Evolutionary conservation across 35 echinoderm and acorn worm species (phyloP).

Genomic region (Diadema setosum): DNA sequence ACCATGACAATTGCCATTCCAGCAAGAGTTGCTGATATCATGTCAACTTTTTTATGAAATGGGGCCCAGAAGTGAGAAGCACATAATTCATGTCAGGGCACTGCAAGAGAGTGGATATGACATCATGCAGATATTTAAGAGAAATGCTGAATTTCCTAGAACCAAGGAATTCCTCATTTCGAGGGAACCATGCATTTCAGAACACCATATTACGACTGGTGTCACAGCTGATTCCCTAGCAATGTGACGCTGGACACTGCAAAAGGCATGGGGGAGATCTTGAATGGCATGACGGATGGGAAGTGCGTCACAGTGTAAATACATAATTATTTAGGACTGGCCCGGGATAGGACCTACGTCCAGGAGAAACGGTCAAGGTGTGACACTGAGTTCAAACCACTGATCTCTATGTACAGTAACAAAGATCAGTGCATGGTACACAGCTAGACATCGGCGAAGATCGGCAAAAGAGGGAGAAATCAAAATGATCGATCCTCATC

Average conservation of each 20-base stretch:
- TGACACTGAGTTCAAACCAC: slow-evolving; percentile 25
- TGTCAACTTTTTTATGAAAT: no score
- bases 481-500: slow-evolving; percentile 62
- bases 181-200: neutral
- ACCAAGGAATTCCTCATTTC: slow-evolving; percentile 37
- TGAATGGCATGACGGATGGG: slow-evolving; percentile 17
- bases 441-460: slow-evolving; percentile 24
- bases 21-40: no score
- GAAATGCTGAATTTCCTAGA: neutral
- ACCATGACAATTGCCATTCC: no score
- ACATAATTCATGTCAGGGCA: no score
- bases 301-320: slow-evolving; percentile 5
- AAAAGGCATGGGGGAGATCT: slow-evolving; percentile 43
- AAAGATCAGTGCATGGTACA: no score
- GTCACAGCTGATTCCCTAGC: slow-evolving; percentile 9
- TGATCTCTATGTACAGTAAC: no score
- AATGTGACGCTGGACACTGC: slow-evolving; percentile 49
- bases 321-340: no score
- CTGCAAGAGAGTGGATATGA: neutral
- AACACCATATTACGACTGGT: slow-evolving; percentile 59
- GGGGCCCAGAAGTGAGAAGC: no score
- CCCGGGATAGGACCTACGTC: no score
- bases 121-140: neutral
- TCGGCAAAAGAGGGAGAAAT: slow-evolving; percentile 12
- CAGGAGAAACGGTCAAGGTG: slow-evolving; percentile 42